Conservation (phyloP, 2,113 vertebrate genomes). For the Dolichallabes microphthalmus region DNA sequence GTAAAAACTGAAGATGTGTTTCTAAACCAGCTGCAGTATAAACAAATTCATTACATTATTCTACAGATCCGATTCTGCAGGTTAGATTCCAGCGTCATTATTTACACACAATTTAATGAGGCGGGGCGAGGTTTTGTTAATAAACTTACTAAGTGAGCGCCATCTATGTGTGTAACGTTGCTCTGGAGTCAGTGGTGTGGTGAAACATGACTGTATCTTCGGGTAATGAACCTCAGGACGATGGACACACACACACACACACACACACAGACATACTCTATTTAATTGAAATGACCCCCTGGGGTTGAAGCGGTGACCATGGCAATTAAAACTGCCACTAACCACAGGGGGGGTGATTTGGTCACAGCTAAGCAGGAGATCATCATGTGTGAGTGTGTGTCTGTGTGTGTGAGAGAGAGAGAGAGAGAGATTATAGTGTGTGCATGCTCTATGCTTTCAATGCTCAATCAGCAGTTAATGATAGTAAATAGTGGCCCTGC, state of each 20-base stretch:
- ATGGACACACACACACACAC: slow-evolving; percentile 11
- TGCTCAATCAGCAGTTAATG: slow-evolving; percentile 46
- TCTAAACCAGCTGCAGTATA: not conserved
- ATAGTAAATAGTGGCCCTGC: slow-evolving; percentile 29
- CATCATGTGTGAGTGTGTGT: slow-evolving; percentile 19
- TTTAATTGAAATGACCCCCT: slow-evolving; percentile 53
- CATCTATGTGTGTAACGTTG: not conserved
- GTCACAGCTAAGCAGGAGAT: slow-evolving; percentile 25
- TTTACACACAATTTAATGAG: slow-evolving; percentile 14
- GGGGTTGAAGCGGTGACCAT: slow-evolving; percentile 48
- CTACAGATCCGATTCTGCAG: not conserved
- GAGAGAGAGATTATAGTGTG: slow-evolving; percentile 24
- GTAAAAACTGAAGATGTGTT: not conserved
- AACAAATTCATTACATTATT: not conserved
- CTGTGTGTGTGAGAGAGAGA: slow-evolving; percentile 43
- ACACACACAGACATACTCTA: slow-evolving; percentile 41
- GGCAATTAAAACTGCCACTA: slow-evolving; percentile 63
- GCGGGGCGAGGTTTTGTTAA: not conserved
- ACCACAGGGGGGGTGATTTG: slow-evolving; percentile 27
- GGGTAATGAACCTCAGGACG: slow-evolving; percentile 18
- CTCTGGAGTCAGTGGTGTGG: not conserved
- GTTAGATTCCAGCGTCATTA: not conserved
- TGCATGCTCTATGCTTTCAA: slow-evolving; percentile 8
- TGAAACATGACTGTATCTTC: not conserved
- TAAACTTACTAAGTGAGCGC: slow-evolving; percentile 19